Evolutionary conservation across 2,797 vertebrate genomes (phyloP).

Genomic region (Gadopsis bispinosus): DNA sequence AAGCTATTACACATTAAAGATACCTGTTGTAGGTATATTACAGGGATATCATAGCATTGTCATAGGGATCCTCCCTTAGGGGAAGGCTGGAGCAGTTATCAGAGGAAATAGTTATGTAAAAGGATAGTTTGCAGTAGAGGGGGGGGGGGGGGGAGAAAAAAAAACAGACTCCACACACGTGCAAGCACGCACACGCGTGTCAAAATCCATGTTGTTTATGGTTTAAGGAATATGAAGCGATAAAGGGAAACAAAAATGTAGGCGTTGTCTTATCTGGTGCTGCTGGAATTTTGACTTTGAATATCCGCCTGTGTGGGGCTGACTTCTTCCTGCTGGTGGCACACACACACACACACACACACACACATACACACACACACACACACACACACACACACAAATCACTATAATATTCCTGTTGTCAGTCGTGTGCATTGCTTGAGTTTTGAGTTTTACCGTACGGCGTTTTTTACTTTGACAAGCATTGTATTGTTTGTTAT

Average conservation of each 20-base stretch:
- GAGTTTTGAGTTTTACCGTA: background rate
- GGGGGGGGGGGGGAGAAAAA: background rate
- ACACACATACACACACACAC: conserved; percentile 17
- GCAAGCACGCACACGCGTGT: background rate
- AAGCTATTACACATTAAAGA: conserved; percentile 19
- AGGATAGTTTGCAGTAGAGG: conserved; percentile 40
- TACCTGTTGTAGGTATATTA: background rate
- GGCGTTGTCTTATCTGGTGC: conserved; percentile 34
- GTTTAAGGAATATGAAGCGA: conserved; percentile 27
- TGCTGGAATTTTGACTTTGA: conserved; percentile 39
- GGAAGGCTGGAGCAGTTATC: conserved; percentile 48
- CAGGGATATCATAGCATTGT: conserved; percentile 13
- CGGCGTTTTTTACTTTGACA: background rate
- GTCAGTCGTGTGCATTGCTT: conserved; percentile 1
- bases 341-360: conserved; percentile 10
- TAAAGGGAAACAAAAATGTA: background rate
- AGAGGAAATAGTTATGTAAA: conserved; percentile 69
- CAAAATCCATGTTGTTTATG: conserved; percentile 35
- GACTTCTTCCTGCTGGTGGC: conserved; percentile 7
- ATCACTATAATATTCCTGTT: background rate
- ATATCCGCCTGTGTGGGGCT: background rate
- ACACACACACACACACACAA: background rate
- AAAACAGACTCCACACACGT: too few relatives aligned
- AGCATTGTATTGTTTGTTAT: background rate
- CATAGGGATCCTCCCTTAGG: conserved; percentile 33